These are phyloP conservation scores for Galeopterus variegatus DNA, from an alignment of 2,113 vertebrate species.

Conservation along the genomic window DNA sequence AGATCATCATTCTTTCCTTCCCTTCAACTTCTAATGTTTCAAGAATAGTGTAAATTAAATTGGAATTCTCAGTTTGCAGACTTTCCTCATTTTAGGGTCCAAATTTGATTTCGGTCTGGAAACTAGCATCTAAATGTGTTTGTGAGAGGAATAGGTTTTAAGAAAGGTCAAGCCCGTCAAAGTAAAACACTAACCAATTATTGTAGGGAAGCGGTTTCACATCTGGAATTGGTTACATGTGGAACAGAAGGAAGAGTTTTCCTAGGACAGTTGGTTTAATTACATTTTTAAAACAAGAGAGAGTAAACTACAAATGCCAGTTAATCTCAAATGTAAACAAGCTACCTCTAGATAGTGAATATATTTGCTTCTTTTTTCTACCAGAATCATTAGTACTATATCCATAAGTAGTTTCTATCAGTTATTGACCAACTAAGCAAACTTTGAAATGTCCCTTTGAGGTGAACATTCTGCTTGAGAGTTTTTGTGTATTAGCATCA, in stretches of 20 bases:
- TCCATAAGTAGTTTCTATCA: background rate
- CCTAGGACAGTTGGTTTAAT: slow-evolving; percentile 74
- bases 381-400: background rate
- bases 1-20: slow-evolving; percentile 69
- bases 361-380: slow-evolving; percentile 44
- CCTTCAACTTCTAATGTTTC: slow-evolving; percentile 66
- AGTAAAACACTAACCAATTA: slow-evolving; percentile 72
- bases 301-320: slow-evolving; percentile 47
- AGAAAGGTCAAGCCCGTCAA: slow-evolving; percentile 69
- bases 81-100: slow-evolving; percentile 47
- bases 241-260: slow-evolving; percentile 76
- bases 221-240: slow-evolving; percentile 77
- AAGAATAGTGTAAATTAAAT: slow-evolving; percentile 54
- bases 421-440: background rate
- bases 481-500: background rate
- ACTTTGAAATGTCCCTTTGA: background rate
- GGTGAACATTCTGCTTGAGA: slow-evolving; percentile 9
- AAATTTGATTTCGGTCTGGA: slow-evolving; percentile 77
- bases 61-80: slow-evolving; percentile 67
- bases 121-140: slow-evolving; percentile 63
- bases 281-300: slow-evolving; percentile 64
- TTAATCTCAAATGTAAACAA: slow-evolving; percentile 60
- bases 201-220: slow-evolving; percentile 59
- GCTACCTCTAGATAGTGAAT: background rate
- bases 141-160: slow-evolving; percentile 63